phyloP scores from a whole-genome alignment of 2,113 vertebrate species.

The Pithys albifrons region DNA sequence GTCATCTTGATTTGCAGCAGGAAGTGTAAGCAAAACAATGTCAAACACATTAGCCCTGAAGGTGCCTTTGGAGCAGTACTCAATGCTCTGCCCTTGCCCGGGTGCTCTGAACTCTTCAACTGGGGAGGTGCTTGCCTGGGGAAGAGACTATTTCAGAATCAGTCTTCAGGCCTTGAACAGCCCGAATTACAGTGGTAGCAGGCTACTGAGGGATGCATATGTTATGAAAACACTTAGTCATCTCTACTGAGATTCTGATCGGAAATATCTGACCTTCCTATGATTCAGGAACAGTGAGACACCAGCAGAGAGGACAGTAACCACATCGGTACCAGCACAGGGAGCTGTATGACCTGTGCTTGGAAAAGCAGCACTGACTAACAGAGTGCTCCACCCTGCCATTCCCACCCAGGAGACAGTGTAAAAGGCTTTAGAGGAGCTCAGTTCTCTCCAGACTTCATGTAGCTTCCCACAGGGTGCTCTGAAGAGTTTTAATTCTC shows the following conservation, averaged over 20 bases:
- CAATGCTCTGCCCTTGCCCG: background rate
- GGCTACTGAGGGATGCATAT: background rate
- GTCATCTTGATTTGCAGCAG: constrained; percentile 21
- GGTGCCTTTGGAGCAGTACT: background rate
- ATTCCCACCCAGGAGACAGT: background rate
- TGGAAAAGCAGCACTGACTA: background rate
- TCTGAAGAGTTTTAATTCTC: background rate
- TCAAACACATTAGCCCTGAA: constrained; percentile 1
- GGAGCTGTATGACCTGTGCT: fast-evolving
- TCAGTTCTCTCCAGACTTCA: background rate
- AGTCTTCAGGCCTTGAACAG: constrained; percentile 11
- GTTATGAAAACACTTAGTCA: constrained; percentile 26
- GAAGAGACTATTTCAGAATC: constrained; percentile 27
- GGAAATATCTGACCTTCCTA: background rate
- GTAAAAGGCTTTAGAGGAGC: background rate
- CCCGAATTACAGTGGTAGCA: background rate
- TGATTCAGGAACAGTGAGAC: background rate
- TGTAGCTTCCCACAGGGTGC: background rate
- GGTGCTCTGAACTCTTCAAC: constrained; percentile 1
- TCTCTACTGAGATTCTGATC: background rate
- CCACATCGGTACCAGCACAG: fast-evolving
- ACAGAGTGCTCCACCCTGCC: background rate
- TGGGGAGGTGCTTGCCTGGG: background rate
- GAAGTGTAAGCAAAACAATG: constrained; percentile 7
- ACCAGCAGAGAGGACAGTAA: background rate